A percentile compares a stretch with the other conserved stretches of the same genome.
These are phyloP conservation scores for Empidonax traillii DNA, from an alignment of 2,113 vertebrate species.

Conservation along the genomic window DNA sequence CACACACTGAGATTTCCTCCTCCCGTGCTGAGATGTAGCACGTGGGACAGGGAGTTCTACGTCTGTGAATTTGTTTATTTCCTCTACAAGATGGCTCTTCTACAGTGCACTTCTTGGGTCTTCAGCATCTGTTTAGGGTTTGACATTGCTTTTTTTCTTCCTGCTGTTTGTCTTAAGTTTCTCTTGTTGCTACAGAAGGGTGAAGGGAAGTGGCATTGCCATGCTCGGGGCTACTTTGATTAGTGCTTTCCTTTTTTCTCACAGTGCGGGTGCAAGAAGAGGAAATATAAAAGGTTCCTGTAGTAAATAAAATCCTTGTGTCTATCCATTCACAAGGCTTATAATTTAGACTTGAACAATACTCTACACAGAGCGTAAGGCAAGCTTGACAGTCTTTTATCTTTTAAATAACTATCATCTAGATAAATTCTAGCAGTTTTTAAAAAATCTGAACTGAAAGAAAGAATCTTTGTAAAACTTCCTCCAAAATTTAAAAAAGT, in stretches of 20 bases:
- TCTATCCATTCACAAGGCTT: neutral
- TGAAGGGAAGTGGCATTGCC: neutral
- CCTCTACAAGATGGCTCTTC: neutral
- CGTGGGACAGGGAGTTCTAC: neutral
- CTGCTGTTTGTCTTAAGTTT: neutral
- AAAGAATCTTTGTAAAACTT: neutral
- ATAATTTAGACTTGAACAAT: neutral
- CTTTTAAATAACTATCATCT: neutral
- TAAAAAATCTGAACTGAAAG: neutral
- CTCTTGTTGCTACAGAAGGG: neutral
- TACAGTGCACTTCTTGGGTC: neutral
- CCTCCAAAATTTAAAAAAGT: neutral
- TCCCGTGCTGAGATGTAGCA: neutral
- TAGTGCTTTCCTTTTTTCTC: neutral
- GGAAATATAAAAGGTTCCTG: neutral
- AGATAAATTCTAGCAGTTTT: neutral
- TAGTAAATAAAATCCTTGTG: neutral
- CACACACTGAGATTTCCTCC: neutral
- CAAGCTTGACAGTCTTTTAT: neutral
- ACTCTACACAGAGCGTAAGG: neutral
- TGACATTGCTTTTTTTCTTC: neutral
- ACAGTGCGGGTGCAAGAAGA: neutral
- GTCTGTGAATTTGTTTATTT: neutral
- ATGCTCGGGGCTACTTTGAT: neutral
- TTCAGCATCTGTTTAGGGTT: neutral